phyloP scores from a whole-genome alignment of 2,888 invertebrate genomes.

The Dicycla oo region DNA sequence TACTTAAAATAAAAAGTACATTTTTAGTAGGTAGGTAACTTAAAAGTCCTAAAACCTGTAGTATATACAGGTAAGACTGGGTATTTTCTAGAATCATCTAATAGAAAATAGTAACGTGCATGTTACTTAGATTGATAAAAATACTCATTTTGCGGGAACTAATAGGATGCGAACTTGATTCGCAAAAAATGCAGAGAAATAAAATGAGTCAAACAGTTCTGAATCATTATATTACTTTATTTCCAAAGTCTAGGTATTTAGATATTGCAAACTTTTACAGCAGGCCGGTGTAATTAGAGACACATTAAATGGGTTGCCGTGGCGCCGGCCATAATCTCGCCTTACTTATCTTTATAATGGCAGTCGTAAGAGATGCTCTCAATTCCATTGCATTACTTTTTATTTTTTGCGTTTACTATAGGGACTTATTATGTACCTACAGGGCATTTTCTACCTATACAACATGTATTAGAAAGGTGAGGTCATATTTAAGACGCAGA shows the following conservation, averaged over 20 bases:
- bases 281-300: conserved; percentile 47
- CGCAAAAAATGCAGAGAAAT: neutral
- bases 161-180: neutral
- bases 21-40: too few species aligned
- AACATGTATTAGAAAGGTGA: neutral
- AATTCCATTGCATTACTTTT: conserved; percentile 63
- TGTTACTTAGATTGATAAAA: too few species aligned
- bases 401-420: conserved; percentile 46
- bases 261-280: conserved; percentile 53
- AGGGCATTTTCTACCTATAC: neutral
- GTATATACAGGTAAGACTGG: too few species aligned
- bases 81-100: too few species aligned
- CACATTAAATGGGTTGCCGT: conserved; percentile 53
- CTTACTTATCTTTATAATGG: conserved; percentile 69
- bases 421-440: neutral
- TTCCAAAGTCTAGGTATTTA: conserved; percentile 45
- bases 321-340: conserved; percentile 62
- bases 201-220: conserved; percentile 14
- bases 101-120: too few species aligned
- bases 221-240: conserved; percentile 23
- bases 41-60: too few species aligned
- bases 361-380: conserved; percentile 64
- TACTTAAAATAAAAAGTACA: too few species aligned
- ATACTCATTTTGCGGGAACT: neutral
- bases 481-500: neutral